A percentile compares a stretch with the other conserved stretches of the same genome.
phyloP scores from a whole-genome alignment of 2,888 invertebrate genomes.

The Pherbina coryleti region DNA sequence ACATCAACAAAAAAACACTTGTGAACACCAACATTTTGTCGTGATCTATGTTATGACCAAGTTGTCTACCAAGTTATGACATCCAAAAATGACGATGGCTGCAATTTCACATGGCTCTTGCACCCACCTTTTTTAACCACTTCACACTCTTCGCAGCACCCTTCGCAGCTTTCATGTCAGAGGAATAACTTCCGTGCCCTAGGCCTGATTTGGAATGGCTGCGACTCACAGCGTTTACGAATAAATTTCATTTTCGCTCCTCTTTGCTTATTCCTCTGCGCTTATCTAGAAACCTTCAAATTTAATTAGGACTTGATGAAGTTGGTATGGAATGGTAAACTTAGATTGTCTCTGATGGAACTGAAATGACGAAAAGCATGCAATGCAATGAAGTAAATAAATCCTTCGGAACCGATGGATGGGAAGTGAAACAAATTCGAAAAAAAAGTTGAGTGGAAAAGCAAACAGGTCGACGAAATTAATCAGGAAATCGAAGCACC shows the following conservation, averaged over 20 bases:
- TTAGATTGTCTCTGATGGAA: neutral
- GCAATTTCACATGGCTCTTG: too few species aligned
- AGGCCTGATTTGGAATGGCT: too few species aligned
- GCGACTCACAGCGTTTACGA: neutral
- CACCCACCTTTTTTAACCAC: too few species aligned
- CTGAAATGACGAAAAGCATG: conserved; percentile 10
- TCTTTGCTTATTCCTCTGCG: neutral
- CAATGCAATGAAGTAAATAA: neutral
- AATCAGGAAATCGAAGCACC: conserved; percentile 37
- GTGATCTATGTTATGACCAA: too few species aligned
- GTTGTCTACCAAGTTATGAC: too few species aligned
- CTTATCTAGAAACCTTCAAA: conserved; percentile 27
- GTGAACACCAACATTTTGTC: too few species aligned
- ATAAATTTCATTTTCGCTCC: neutral
- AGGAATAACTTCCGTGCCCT: neutral
- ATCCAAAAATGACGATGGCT: too few species aligned
- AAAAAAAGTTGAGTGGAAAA: neutral
- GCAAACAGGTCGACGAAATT: conserved; percentile 28
- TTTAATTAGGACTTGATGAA: conserved; percentile 22
- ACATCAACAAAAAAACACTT: too few species aligned
- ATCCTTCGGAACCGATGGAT: neutral
- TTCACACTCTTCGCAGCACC: too few species aligned
- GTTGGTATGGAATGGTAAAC: neutral
- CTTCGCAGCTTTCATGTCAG: neutral
- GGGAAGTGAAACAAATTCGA: neutral